Base-by-base conservation (phyloP, 2,797 vertebrate species). In the Silurus lanzhouensis region DNA sequence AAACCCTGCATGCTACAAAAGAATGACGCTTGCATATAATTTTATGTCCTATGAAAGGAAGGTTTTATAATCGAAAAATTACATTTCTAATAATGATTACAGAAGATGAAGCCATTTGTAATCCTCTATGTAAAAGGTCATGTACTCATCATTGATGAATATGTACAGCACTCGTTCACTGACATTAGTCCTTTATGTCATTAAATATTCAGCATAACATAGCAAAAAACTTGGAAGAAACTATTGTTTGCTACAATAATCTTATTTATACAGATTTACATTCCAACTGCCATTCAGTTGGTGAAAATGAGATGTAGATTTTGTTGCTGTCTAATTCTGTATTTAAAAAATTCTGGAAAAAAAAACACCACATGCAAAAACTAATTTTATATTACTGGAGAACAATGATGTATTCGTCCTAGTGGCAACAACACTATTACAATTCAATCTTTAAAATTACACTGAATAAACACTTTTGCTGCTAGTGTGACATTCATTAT, bases 231-330 rank as follows among this genome's bases (percentile, higher is more conserved):
- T 7, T 46, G 5, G 7, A 1, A 19, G 15, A 19, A 76, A 76
- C 55, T 20, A 60, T 38, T 31, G 17, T 57, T 77, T 77, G 27
- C 74, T 9, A 20, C 25, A 76, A 9, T 76, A 25, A 55, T 52
- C 14, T 20, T 44, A 44, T 70, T 70, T 44, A 70, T 9, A 44
- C 67, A 70, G 10, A n/a, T 6, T 76, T 76, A 58, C 10, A 77
- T 77, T 78, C 57, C 17, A 78, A 22, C 75, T 60, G 57, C 12
- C 57, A 61, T 61, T 78, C 75, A 61, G 13, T 63, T 44, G 38
- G 17, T 22, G 9, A 58, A 25, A 46, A n/a, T 8, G 7, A 66
- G 1, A 80, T 25, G 38, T 17, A 60, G 5, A 61, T 7, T 44
- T 3, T 61, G 31, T n/a, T n/a, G 19, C 20, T 44, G 76, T 46